Evolutionary conservation across 2,797 vertebrate genomes (phyloP).

Genomic region (Diglossa cyanea): DNA sequence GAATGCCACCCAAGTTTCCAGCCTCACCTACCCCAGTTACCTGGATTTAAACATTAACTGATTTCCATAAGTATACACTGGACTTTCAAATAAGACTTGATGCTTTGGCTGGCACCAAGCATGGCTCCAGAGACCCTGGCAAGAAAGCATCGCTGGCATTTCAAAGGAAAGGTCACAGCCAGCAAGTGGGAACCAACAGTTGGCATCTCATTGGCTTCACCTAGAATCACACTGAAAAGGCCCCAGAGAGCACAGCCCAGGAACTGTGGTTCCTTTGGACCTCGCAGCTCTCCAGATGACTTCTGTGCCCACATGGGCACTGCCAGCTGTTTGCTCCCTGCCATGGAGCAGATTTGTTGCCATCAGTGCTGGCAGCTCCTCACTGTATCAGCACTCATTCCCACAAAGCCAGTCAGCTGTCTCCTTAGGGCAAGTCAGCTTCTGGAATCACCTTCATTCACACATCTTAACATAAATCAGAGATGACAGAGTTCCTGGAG

Average conservation of each 20-base stretch:
- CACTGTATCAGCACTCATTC: neutral
- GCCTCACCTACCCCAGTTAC: neutral
- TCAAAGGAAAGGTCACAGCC: neutral
- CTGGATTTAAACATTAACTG: neutral
- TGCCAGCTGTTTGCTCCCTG: neutral
- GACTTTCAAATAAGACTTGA: neutral
- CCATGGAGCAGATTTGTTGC: neutral
- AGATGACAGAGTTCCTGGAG: constrained; percentile 5
- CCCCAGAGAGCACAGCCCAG: neutral
- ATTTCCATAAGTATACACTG: neutral
- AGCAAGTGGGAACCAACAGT: neutral
- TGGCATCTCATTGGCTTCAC: neutral
- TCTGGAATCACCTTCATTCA: neutral
- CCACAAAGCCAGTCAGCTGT: neutral
- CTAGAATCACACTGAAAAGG: neutral
- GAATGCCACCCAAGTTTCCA: neutral
- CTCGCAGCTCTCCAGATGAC: neutral
- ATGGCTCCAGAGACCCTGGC: neutral
- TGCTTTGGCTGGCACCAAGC: neutral
- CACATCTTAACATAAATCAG: neutral
- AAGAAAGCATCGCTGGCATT: neutral
- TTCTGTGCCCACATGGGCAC: neutral
- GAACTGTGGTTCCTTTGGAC: neutral
- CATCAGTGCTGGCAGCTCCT: neutral
- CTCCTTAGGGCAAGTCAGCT: neutral